These are phyloP conservation scores for Napeogenes sylphis DNA, from an alignment of 2,888 invertebrate species.

Conservation along the genomic window DNA sequence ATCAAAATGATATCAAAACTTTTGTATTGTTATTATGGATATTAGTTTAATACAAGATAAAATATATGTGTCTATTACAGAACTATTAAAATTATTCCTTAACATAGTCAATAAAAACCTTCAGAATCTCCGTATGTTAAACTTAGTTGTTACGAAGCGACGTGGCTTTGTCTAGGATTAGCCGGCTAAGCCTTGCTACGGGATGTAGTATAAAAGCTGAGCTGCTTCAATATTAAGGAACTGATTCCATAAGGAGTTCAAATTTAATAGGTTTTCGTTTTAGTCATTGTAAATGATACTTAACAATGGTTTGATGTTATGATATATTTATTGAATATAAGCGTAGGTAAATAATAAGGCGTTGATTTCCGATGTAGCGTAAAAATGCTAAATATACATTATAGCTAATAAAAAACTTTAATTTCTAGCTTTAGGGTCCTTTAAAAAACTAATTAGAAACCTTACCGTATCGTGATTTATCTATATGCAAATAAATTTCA, in stretches of 20 bases:
- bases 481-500: conserved; percentile 4
- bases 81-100: too few species aligned
- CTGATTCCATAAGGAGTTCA: neutral
- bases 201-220: conserved; percentile 6
- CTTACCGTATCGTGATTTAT: conserved; percentile 10
- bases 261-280: neutral
- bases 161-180: conserved; percentile 11
- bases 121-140: conserved; percentile 1
- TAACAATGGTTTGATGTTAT: too few species aligned
- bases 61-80: too few species aligned
- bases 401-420: too few species aligned
- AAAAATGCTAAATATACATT: too few species aligned
- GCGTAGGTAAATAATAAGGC: too few species aligned
- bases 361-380: too few species aligned
- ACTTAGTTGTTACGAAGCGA: conserved; percentile 7
- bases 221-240: neutral
- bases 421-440: conserved; percentile 3
- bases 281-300: neutral
- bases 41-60: too few species aligned
- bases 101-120: neutral
- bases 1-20: too few species aligned
- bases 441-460: conserved; percentile 12
- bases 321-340: too few species aligned
- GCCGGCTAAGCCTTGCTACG: conserved; percentile 6
- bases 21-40: too few species aligned